phyloP scores from a whole-genome alignment of 2,797 vertebrate genomes.

The Avahi laniger region DNA sequence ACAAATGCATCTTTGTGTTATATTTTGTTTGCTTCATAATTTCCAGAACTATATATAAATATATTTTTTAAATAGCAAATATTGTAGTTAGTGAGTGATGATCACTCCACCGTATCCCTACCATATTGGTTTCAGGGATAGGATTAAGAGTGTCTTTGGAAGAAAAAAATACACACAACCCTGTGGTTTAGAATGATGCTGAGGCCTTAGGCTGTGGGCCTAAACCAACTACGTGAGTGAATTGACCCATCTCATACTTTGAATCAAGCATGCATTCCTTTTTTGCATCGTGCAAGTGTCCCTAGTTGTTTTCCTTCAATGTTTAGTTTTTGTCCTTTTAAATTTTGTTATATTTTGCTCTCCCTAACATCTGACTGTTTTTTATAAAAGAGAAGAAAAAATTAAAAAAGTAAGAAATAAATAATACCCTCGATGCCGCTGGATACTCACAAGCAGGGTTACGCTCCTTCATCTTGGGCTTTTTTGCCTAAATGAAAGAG shows the following conservation, averaged over 20 bases:
- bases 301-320: conserved; percentile 46
- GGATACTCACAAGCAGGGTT: conserved; percentile 73
- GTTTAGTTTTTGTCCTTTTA: conserved; percentile 68
- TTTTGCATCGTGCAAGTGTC: conserved; percentile 74
- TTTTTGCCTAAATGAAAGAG: conserved; percentile 74
- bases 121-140: conserved; percentile 83
- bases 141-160: conserved; percentile 69
- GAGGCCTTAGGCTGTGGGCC: conserved; percentile 78
- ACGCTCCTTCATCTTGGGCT: conserved; percentile 76
- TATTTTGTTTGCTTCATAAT: conserved; percentile 78
- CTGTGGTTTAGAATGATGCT: conserved; percentile 61
- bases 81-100: conserved; percentile 71
- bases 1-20: conserved; percentile 77
- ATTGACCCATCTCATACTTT: conserved; percentile 67
- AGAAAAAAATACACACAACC: conserved; percentile 40
- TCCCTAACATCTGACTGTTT: conserved; percentile 81
- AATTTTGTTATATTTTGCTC: conserved; percentile 68
- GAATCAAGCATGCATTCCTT: conserved; percentile 78
- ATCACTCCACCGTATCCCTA: conserved; percentile 69
- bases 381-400: conserved; percentile 76
- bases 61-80: conserved; percentile 77
- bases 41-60: conserved; percentile 82
- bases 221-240: conserved; percentile 62
- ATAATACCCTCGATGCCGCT: conserved; percentile 77
- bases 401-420: conserved; percentile 67